phyloP scores from a whole-genome alignment of 2,113 vertebrate genomes.

The Paracanthobrama guichenoti region DNA sequence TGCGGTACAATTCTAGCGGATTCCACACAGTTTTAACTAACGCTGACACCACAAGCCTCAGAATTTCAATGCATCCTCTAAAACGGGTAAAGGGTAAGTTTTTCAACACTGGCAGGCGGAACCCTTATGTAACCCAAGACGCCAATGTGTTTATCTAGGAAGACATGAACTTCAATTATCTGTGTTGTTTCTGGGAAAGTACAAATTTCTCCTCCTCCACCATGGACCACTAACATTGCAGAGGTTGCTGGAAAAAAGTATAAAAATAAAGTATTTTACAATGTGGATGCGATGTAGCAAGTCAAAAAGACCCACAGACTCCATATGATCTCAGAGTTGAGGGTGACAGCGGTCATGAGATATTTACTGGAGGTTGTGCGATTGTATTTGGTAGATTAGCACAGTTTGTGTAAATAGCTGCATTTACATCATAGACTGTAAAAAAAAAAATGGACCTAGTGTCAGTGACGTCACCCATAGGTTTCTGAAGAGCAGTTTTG shows the following conservation, averaged over 20 bases:
- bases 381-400: neutral
- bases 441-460: too few relatives aligned
- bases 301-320: neutral
- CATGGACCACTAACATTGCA: conserved; percentile 3
- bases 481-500: too few relatives aligned
- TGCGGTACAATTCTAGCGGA: neutral
- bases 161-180: conserved; percentile 62
- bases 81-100: conserved; percentile 49
- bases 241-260: conserved; percentile 5
- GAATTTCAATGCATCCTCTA: conserved; percentile 72
- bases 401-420: neutral
- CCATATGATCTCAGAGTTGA: neutral
- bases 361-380: neutral
- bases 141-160: conserved; percentile 48
- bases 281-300: neutral
- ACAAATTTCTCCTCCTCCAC: conserved; percentile 57
- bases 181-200: conserved; percentile 58
- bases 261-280: conserved; percentile 53
- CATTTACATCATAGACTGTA: too few relatives aligned
- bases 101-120: conserved; percentile 68
- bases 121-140: conserved; percentile 69
- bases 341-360: neutral
- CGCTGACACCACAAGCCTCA: conserved; percentile 51
- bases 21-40: conserved; percentile 19
- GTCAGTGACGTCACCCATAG: too few relatives aligned